Base-by-base conservation (phyloP, 2,113 vertebrate genomes). In the Dipodomys ordii region DNA sequence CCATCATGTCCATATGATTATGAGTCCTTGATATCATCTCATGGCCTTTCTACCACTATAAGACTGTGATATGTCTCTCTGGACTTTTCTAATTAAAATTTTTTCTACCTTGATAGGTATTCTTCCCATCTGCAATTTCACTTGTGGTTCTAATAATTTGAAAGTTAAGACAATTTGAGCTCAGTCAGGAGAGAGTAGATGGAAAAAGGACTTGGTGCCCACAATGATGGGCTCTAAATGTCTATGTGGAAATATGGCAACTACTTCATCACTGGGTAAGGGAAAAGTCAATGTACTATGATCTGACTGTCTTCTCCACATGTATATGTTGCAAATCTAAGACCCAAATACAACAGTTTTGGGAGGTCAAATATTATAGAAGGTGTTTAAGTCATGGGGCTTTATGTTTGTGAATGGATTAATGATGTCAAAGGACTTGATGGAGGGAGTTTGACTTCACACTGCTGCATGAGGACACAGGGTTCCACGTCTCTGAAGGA, bases 51-150 rank as follows among this genome's bases (percentile, higher is more conserved):
- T 81, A 12, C 76, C 39, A 73, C 60, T 64, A 85, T 57, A 32
- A 49, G 10, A 11, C 88, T 78, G 8, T 79, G 16, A 28, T 73
- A 76, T 76, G 18, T 84, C 53, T 78, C 28, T 65, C n/a, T 65
- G 10, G 11, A 67, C 71, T 94, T 49, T 80, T 79, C n/a, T 83
- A 80, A 11, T 84, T 71, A 87, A 57, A 39, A 92, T 28, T 67
- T 64, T 62, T 90, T 90, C 9, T 84, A 25, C 16, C 15, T 19
- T 44, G 39, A 39, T 1, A 84, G 46, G 27, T 9, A 46, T 23
- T 73, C 13, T 94, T 91, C 81, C n/a, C 23, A 57, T 15, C 80
- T 74, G 62, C 62, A 11, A 8, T 80, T 81, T 28, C 12, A 83
- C 23, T 4, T 23, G 1, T 87, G 23, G 12, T 76, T 95, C 15